Percentiles rank a stretch among this genome's conserved stretches.
Evolutionary conservation across 2,888 invertebrate species (phyloP).

Genomic region (Bellardia pandia): DNA sequence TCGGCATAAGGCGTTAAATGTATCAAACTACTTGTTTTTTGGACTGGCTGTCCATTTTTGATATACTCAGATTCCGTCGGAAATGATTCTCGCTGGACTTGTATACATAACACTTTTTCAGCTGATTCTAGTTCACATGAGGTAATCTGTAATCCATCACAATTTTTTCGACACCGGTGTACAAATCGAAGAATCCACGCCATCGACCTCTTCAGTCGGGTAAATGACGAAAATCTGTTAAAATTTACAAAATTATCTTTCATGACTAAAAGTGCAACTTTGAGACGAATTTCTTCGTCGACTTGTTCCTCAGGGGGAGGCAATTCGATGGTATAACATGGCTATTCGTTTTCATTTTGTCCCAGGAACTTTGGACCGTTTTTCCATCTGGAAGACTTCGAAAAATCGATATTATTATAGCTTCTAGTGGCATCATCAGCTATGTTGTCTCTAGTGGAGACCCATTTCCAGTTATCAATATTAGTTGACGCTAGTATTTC

Average conservation of each 20-base stretch:
- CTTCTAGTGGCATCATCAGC: slow-evolving; percentile 37
- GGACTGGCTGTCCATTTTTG: slow-evolving; percentile 10
- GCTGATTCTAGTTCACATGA: slow-evolving; percentile 24
- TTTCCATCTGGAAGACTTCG: background rate
- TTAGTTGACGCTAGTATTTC: slow-evolving; percentile 40
- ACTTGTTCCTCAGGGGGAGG: background rate
- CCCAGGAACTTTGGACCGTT: slow-evolving; percentile 16
- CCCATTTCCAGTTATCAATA: slow-evolving; percentile 38
- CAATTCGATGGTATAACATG: background rate
- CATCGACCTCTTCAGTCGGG: background rate
- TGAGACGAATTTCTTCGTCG: slow-evolving; percentile 37
- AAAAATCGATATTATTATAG: slow-evolving; percentile 37
- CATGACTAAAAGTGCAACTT: background rate
- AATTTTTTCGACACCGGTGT: background rate
- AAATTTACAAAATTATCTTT: slow-evolving; percentile 28
- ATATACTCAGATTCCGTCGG: background rate
- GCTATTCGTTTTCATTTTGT: slow-evolving; percentile 38
- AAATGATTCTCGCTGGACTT: slow-evolving; percentile 17
- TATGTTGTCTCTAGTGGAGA: slow-evolving; percentile 19
- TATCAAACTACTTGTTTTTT: background rate
- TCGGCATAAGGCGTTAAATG: slow-evolving; percentile 23
- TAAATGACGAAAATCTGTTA: slow-evolving; percentile 15
- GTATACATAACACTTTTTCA: slow-evolving; percentile 2
- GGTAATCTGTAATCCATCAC: slow-evolving; percentile 5
- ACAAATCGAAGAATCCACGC: slow-evolving; percentile 10